Base-by-base conservation (phyloP, 2,888 invertebrate species). In the Trissolcus japonicus region DNA sequence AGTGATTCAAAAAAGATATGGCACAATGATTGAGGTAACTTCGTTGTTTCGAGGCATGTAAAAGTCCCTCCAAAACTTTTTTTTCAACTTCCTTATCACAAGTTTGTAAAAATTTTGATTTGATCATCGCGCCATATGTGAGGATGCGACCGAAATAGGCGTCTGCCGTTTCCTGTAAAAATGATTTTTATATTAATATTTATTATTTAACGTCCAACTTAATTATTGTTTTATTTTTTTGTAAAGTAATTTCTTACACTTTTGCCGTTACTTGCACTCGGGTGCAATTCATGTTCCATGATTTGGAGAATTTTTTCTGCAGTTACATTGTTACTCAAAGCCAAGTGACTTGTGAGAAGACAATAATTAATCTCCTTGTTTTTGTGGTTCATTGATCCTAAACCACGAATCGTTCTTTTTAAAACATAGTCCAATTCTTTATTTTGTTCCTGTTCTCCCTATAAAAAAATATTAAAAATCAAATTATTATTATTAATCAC, bases 101-200 rank as follows among this genome's bases (percentile, higher is more conserved):
- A 80, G 90, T 90, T 1, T 89, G 80, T 81, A 94, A 91, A 59
- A 92, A 88, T 17, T 91, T 92, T 0, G 95, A 93, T 59, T 93
- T 91, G 74, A 95, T 91, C 40, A 94, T 84, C 2, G 95, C 93
- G 19, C 94, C 94, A 84, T 93, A 94, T 0, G 92, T 91, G 81
- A 95, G 89, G 76, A 95, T 92, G 84, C 93, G 92, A 0, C 95
- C 95, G 19, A 93, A 91, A 40, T 92, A 91, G 56, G 94, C 91
- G 90, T 95, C 94, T 43, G 93, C 94, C 83, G 93, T 92, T 91
- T 95, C 95, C 94, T 95, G 78, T 81, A 81, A 86, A 85, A 63
- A 63, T 35, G 25, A 25, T 46, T 46, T n/a, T 46, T 11, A 14
- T 46, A 14, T 51, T 51, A 51, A 19, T 17, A 16, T 14, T 46